These are phyloP conservation scores for Heliconius cydno DNA, from an alignment of 2,888 invertebrate species.

Conservation along the genomic window DNA sequence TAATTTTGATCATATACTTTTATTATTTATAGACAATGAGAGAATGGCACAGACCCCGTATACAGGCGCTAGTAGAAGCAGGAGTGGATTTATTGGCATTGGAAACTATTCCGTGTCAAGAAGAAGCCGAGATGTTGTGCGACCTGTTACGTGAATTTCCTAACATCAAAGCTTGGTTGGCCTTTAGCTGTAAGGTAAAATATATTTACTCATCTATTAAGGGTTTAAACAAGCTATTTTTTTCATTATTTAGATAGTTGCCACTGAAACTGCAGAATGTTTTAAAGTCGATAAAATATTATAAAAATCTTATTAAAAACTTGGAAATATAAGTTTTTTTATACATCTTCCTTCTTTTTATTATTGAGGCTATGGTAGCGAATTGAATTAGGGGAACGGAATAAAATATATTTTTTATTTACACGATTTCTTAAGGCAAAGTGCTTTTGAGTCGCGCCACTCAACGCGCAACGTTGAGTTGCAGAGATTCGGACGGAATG, in stretches of 20 bases:
- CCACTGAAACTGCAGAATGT: not conserved
- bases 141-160: conserved; percentile 92
- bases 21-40: conserved; percentile 81
- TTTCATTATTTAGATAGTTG: not conserved
- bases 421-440: too few relatives aligned
- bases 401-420: too few relatives aligned
- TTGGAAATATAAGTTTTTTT: not conserved
- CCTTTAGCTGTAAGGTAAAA: conserved; percentile 92
- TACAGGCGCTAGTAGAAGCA: conserved; percentile 89
- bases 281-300: not conserved
- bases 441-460: too few relatives aligned
- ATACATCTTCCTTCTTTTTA: not conserved
- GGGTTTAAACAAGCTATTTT: not conserved
- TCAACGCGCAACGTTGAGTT: too few relatives aligned
- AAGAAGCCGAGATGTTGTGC: conserved; percentile 93
- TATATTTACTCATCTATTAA: not conserved
- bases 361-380: not conserved
- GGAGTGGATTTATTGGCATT: conserved; percentile 94
- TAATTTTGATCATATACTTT: not conserved
- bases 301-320: not conserved
- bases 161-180: conserved; percentile 91
- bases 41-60: conserved; percentile 93
- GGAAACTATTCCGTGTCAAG: conserved; percentile 95
- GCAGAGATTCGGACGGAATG: too few relatives aligned
- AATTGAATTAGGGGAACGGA: too few relatives aligned